A percentile compares a stretch with the other conserved stretches of the same genome.
Evolutionary conservation across 1,140 invertebrate genomes (phyloP).

Genomic region (Sinella curviseta): DNA sequence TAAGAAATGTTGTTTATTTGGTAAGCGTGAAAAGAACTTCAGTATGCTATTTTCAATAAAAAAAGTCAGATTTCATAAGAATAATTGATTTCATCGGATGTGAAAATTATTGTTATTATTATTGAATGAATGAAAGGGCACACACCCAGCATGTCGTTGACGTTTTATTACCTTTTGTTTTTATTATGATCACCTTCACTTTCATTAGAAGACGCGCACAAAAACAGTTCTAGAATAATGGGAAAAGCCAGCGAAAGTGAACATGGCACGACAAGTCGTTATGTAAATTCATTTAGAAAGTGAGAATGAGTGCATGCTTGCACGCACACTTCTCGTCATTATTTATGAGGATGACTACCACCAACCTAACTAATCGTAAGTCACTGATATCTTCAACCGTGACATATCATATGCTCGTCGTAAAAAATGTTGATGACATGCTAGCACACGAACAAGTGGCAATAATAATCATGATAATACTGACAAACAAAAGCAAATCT

Average conservation of each 20-base stretch:
- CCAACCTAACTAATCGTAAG: no score
- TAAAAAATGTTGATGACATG: no score
- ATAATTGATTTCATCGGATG: background rate
- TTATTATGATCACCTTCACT: slow-evolving; percentile 4
- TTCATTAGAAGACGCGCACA: background rate
- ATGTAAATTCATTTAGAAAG: slow-evolving; percentile 26
- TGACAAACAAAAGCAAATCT: no score
- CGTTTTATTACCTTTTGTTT: background rate
- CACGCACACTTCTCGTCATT: no score
- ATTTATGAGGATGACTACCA: no score
- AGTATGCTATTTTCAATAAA: background rate
- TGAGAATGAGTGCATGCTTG: background rate
- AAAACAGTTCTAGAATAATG: background rate
- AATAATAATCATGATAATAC: no score
- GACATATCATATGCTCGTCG: no score
- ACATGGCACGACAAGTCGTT: background rate
- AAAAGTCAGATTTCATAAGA: background rate
- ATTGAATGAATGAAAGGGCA: background rate
- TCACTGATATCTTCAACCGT: no score
- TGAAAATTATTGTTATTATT: background rate
- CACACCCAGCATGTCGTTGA: background rate
- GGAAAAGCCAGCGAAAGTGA: slow-evolving; percentile 20
- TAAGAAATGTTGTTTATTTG: no score
- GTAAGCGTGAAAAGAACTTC: background rate
- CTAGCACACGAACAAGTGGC: no score